A percentile compares a stretch with the other conserved stretches of the same genome.
Conservation (phyloP, 2,888 invertebrate species). For the Hedychridium roseum region DNA sequence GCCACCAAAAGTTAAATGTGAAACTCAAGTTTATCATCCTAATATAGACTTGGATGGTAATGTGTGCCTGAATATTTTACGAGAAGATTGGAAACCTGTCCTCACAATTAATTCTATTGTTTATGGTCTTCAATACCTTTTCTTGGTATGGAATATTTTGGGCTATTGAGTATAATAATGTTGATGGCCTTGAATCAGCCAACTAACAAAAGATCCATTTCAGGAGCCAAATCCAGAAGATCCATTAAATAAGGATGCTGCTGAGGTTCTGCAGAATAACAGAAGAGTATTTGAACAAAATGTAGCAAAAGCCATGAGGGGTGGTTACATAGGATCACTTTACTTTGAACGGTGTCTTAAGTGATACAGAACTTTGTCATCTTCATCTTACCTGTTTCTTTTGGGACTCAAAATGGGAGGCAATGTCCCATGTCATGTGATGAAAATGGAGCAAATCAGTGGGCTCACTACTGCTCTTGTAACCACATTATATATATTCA, state of each 20-base stretch:
- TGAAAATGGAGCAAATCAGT: conserved; percentile 33
- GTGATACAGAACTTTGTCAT: conserved; percentile 68
- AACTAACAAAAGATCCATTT: too few relatives aligned
- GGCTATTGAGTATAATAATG: background rate
- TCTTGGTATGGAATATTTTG: conserved; percentile 74
- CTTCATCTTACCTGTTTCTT: conserved; percentile 50
- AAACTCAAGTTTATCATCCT: conserved; percentile 96
- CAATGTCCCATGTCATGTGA: conserved; percentile 39
- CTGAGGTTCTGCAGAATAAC: conserved; percentile 95
- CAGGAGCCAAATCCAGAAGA: conserved; percentile 99
- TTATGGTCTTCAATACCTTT: conserved; percentile 96
- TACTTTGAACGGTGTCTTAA: conserved; percentile 97
- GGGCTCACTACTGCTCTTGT: conserved; percentile 42
- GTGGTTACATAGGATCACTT: conserved; percentile 91
- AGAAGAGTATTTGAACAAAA: conserved; percentile 94
- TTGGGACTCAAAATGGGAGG: conserved; percentile 43
- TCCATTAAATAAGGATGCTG: conserved; percentile 97
- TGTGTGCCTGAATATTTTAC: conserved; percentile 95
- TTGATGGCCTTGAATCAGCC: too few relatives aligned
- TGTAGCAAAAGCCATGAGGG: conserved; percentile 94
- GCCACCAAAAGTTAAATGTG: conserved; percentile 98
- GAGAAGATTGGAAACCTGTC: conserved; percentile 99
- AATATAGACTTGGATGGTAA: conserved; percentile 98
- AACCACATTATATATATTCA: conserved; percentile 53
- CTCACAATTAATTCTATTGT: conserved; percentile 97